Percentiles rank a stretch among this genome's conserved stretches.
Evolutionary conservation across 2,797 vertebrate genomes (phyloP).

Genomic region (Sebastolobus alascanus): DNA sequence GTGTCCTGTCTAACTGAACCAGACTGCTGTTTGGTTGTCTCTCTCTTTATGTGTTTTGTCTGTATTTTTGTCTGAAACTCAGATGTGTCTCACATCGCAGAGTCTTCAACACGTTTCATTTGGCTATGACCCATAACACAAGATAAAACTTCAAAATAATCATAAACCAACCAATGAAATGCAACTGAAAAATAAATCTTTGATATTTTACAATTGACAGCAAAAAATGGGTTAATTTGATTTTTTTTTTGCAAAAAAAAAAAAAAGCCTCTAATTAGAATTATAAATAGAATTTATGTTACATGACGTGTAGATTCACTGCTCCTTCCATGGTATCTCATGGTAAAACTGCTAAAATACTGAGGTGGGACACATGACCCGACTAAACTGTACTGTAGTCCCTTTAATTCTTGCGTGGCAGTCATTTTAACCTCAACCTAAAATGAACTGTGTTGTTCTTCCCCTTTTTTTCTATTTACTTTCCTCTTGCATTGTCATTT

Average conservation of each 20-base stretch:
- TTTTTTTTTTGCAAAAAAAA: not conserved
- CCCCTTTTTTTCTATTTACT: slow-evolving; percentile 83
- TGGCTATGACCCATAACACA: slow-evolving; percentile 51
- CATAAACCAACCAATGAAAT: slow-evolving; percentile 22
- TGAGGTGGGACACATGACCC: slow-evolving; percentile 13
- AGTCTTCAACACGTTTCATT: slow-evolving; percentile 73
- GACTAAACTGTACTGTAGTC: slow-evolving; percentile 42
- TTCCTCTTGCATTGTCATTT: slow-evolving; percentile 87
- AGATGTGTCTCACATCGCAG: slow-evolving; percentile 68
- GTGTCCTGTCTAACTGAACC: slow-evolving; percentile 66
- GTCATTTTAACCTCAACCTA: slow-evolving; percentile 59
- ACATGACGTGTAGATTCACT: slow-evolving; percentile 4
- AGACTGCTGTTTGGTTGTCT: slow-evolving; percentile 48
- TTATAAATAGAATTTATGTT: slow-evolving; percentile 11
- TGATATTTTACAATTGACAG: slow-evolving; percentile 12
- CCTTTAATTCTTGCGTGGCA: slow-evolving; percentile 42
- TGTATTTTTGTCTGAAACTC: slow-evolving; percentile 75
- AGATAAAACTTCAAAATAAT: slow-evolving; percentile 26
- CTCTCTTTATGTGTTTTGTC: slow-evolving; percentile 63
- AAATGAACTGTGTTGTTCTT: slow-evolving; percentile 83
- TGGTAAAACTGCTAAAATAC: slow-evolving; percentile 27
- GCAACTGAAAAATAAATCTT: not conserved
- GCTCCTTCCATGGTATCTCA: not conserved
- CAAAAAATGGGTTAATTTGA: not conserved
- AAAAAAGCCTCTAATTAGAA: slow-evolving; percentile 10